Base-by-base conservation (phyloP, 2,888 invertebrate genomes). In the Villa cingulata region DNA sequence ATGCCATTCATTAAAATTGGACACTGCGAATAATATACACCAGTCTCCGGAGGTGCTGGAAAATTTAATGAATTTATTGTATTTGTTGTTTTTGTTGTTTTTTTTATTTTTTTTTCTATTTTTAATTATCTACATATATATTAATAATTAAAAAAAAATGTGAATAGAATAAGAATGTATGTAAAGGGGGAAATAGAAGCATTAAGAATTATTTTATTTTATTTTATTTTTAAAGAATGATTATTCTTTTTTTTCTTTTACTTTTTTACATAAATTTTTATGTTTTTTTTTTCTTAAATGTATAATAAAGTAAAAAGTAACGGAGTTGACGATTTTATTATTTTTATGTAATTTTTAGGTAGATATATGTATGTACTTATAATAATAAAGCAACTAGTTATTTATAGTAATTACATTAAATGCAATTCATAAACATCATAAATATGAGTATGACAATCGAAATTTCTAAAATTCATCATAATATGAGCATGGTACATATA, bases 1-100 rank as follows among this genome's bases (percentile, higher is more conserved):
- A 66, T 65, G 62, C 67, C 67, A 59, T 67, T 67, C 63, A 68
- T 64, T 63, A 67, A 62, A 62, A 68, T 62, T 55, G 69, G 68
- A 60, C 66, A 66, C 62, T 67, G 67, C 59, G 67, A 64, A 61
- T 67, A 67, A 61, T 66, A 59, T 58, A 66, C 60, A 60, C 66
- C 66, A 60, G 66, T 62, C 58, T 68, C 67, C 62, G 65, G 62
- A 56, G 63, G 62, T 62, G 65, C 66, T 66, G 59, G 29, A 32
- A 32, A 32, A 32, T 32, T 32, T 32, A 32, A 32, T 54, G 57
- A 47, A 55, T 54, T 54, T 51, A 52, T 51, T 53, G 51, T 53
- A 51, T 52, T 52, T 53, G 55, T 54, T 51, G 51, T 52, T 48
- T 52, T 54, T 53, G 2, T 23, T 36, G 12, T 36, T 36, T 16